Conservation (phyloP, 2,888 invertebrate species). For the Teleiodes luculella region DNA sequence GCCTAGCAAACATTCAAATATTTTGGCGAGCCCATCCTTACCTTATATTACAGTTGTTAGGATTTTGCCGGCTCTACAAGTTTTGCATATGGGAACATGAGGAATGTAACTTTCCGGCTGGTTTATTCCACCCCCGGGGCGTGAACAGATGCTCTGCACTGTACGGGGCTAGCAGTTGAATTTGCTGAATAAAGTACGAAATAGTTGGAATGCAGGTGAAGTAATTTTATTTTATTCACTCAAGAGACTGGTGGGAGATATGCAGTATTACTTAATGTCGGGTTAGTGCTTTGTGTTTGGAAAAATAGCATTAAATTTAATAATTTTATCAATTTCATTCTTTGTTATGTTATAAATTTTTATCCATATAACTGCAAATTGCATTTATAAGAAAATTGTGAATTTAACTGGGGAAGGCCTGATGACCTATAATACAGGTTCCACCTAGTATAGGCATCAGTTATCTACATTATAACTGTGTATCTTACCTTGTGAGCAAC, state of each 20-base stretch:
- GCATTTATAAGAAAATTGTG: too few relatives aligned
- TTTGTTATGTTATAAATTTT: too few relatives aligned
- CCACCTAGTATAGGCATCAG: too few relatives aligned
- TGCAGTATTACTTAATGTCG: neutral
- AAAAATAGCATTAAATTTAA: too few relatives aligned
- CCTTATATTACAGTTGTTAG: neutral
- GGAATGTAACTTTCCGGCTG: conserved; percentile 8
- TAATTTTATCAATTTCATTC: too few relatives aligned
- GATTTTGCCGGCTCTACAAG: conserved; percentile 2
- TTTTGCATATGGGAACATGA: conserved; percentile 4
- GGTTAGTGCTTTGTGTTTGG: neutral
- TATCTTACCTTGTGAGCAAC: too few relatives aligned
- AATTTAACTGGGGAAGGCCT: too few relatives aligned
- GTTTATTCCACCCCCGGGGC: conserved; percentile 6
- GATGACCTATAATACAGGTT: too few relatives aligned
- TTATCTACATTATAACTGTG: too few relatives aligned
- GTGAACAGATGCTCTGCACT: neutral
- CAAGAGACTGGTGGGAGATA: neutral
- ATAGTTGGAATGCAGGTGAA: conserved; percentile 4
- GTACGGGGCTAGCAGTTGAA: neutral
- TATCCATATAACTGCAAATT: too few relatives aligned
- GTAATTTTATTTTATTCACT: conserved; percentile 1
- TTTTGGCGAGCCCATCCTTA: neutral
- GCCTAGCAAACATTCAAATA: neutral
- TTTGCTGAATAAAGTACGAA: neutral